Evolutionary conservation across 2,113 vertebrate species (phyloP).

Genomic region (Shinisaurus crocodilurus): DNA sequence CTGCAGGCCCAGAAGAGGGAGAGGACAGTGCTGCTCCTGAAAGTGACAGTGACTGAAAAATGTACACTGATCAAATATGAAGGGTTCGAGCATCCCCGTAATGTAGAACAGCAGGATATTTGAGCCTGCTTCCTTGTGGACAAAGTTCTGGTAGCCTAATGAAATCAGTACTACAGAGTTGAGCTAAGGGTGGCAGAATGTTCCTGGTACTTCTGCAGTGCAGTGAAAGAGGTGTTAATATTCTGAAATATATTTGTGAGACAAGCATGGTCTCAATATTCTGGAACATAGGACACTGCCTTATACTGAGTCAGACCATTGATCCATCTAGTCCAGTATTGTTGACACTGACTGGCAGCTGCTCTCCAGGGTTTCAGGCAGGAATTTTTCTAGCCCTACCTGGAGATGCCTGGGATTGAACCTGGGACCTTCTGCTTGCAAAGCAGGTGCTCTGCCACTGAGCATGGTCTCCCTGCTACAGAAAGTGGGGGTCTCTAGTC

Average conservation of each 20-base stretch:
- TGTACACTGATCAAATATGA: neutral
- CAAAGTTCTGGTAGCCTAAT: neutral
- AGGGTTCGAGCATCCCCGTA: neutral
- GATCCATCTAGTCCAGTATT: no score
- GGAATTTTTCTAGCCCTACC: no score
- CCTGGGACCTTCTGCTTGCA: no score
- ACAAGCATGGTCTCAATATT: neutral
- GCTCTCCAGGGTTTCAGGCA: no score
- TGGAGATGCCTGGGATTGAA: no score
- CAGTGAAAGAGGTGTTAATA: neutral
- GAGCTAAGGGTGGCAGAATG: neutral
- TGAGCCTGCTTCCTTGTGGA: neutral
- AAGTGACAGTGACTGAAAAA: slow-evolving; percentile 67
- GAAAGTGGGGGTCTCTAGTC: no score
- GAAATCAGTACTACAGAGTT: neutral
- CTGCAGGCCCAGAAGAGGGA: slow-evolving; percentile 24
- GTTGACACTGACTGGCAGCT: no score
- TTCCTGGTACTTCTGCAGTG: neutral
- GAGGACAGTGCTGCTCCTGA: neutral
- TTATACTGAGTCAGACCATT: no score
- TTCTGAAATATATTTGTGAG: neutral
- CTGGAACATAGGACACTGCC: no score
- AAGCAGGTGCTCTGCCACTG: no score
- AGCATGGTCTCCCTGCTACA: no score
- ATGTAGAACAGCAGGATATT: neutral